Evolutionary conservation across 2,888 invertebrate species (phyloP), one percentile per base, ranked within the genome.

Genomic region (Allacma fusca): DNA sequence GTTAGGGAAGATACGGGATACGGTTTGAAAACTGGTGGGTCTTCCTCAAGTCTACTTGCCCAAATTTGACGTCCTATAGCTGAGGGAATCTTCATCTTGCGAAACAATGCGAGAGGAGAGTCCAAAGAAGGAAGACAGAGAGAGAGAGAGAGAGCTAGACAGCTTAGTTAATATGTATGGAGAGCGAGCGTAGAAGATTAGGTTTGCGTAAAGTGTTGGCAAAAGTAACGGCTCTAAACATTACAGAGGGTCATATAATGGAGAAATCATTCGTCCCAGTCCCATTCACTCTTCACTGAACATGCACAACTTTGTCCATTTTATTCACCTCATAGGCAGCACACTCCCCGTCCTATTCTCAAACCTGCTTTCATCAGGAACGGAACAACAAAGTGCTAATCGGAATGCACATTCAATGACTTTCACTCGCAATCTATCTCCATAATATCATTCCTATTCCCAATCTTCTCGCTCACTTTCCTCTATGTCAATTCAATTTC

Each of bases 291-390:
- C 2, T n/a, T 50, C 50, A 50, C 2, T 13, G 50, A 50, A 50
- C 16, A 50, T 13, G 16, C 50, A 50, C 50, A 50, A 50, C 50
- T 50, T 50, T 50, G 50, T 50, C 50, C 50, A 50, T 50, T 50
- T 50, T 50, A 50, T 5, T n/a, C 50, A 50, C 2, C 50, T 50
- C 7, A 40, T 50, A 2, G 19, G 5, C 2, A 12, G 16, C 7
- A 1, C 19, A 50, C n/a, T 50, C 34, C 7, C 5, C 2, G 50
- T 2, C 1, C n/a, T 16, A n/a, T n/a, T 50, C 19, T 50, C 19
- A 50, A 50, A 16, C 50, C 16, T 19, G 7, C 50, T 19, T 50
- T 50, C 50, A 5, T 2, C 50, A 50, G 9, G 7, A 19, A 50
- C 19, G 50, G 50, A 40, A 40, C 7, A 40, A 50, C 50, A 50